Conservation (phyloP, 2,888 invertebrate genomes). For the Eilema caniola region DNA sequence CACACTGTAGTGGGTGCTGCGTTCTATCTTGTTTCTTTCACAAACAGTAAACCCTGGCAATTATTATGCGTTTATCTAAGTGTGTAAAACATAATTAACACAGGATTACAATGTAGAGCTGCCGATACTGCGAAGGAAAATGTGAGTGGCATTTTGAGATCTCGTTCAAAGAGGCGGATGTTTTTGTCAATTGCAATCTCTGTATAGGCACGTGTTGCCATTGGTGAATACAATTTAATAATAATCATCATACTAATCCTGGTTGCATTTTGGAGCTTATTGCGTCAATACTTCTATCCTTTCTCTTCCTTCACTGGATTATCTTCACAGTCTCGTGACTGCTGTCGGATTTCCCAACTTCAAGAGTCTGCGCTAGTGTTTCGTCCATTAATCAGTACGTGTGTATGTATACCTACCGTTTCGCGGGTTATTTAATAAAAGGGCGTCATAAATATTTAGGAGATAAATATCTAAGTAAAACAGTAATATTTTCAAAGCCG, state of each 20-base stretch:
- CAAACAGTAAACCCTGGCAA: slow-evolving; percentile 41
- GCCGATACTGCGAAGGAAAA: slow-evolving; percentile 78
- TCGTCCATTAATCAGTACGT: too few species aligned
- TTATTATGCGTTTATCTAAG: slow-evolving; percentile 62
- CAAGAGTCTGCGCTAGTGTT: not conserved
- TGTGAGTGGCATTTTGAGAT: slow-evolving; percentile 71
- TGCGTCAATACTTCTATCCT: not conserved
- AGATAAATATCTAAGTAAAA: not conserved
- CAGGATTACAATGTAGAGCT: slow-evolving; percentile 81
- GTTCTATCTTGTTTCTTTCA: slow-evolving; percentile 52
- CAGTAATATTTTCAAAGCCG: not conserved
- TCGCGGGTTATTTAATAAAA: not conserved
- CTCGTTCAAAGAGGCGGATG: slow-evolving; percentile 37
- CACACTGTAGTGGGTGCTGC: slow-evolving; percentile 34
- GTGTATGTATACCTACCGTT: too few species aligned
- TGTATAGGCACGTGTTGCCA: slow-evolving; percentile 23
- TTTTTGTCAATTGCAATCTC: slow-evolving; percentile 35
- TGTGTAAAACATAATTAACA: slow-evolving; percentile 62
- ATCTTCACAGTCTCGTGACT: not conserved
- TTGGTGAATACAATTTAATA: slow-evolving; percentile 4
- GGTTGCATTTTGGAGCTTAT: not conserved
- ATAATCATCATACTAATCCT: not conserved
- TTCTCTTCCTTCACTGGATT: not conserved
- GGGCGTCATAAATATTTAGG: not conserved
- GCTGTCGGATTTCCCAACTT: not conserved